phyloP scores from a whole-genome alignment of 1,140 invertebrate species.

The Drosophila pruinosa region DNA sequence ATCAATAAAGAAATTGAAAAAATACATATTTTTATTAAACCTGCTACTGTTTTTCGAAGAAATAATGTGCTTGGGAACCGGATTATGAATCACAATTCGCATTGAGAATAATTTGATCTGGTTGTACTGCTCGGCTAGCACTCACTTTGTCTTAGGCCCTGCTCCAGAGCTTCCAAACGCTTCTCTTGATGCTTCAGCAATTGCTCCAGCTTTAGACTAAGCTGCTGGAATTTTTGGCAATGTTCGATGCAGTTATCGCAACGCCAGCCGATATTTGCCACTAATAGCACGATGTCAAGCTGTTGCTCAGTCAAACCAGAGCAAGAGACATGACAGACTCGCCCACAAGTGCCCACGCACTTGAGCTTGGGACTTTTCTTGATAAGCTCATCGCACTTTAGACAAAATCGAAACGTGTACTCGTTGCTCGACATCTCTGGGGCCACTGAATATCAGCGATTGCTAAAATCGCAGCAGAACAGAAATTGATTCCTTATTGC shows the following conservation, averaged over 20 bases:
- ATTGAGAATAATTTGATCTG: neutral
- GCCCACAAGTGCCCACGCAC: constrained; percentile 30
- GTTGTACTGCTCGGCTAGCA: neutral
- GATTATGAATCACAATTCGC: neutral
- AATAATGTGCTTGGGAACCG: neutral
- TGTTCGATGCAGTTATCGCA: constrained; percentile 36
- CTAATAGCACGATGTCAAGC: constrained; percentile 7
- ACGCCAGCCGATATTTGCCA: constrained; percentile 34
- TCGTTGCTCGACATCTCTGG: constrained; percentile 42
- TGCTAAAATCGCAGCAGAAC: constrained; percentile 24
- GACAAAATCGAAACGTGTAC: constrained; percentile 32
- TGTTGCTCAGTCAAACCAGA: constrained; percentile 17
- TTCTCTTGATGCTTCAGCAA: constrained; percentile 54
- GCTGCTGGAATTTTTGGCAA: neutral
- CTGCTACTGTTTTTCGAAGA: neutral
- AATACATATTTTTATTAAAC: neutral
- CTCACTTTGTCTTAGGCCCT: constrained; percentile 37
- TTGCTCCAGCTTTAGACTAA: constrained; percentile 32
- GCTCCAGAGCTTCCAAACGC: constrained; percentile 48
- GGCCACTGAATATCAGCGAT: constrained; percentile 37
- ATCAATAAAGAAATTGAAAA: too few species aligned
- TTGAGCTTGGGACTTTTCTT: constrained; percentile 2
- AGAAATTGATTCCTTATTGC: constrained; percentile 1
- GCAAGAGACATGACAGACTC: constrained; percentile 29
- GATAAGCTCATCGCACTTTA: constrained; percentile 40